These are phyloP conservation scores for Coilia nasus DNA, from an alignment of 2,797 vertebrate species.

Conservation along the genomic window DNA sequence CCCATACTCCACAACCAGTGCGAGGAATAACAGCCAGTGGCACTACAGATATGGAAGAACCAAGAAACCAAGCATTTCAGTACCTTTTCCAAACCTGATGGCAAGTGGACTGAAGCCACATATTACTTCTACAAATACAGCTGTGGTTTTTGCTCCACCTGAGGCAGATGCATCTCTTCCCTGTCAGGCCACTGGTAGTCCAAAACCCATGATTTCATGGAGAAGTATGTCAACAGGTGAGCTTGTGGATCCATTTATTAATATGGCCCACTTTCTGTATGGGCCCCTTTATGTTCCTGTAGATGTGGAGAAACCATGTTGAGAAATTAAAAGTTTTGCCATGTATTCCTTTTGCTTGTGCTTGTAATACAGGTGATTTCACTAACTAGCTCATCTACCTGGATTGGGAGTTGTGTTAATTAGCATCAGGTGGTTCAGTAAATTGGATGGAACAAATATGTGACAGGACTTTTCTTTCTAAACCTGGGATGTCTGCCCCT, in stretches of 20 bases:
- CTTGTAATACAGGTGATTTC: too few relatives aligned
- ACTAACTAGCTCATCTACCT: too few relatives aligned
- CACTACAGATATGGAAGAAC: constrained; percentile 58
- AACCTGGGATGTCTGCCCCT: too few relatives aligned
- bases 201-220: constrained; percentile 74
- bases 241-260: not conserved
- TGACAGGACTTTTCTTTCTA: too few relatives aligned
- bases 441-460: too few relatives aligned
- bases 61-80: constrained; percentile 61
- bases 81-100: constrained; percentile 67
- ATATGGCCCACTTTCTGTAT: not conserved
- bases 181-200: constrained; percentile 74
- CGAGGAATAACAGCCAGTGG: constrained; percentile 59
- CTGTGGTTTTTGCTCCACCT: constrained; percentile 72
- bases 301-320: too few relatives aligned
- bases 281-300: too few relatives aligned
- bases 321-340: too few relatives aligned
- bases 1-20: constrained; percentile 47
- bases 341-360: too few relatives aligned
- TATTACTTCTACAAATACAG: constrained; percentile 67
- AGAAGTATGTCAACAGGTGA: constrained; percentile 81
- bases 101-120: constrained; percentile 67
- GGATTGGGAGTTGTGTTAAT: too few relatives aligned
- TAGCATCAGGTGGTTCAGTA: too few relatives aligned
- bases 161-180: constrained; percentile 73